Conservation (phyloP, 2,797 vertebrate genomes). For the Graptemys geographica region DNA sequence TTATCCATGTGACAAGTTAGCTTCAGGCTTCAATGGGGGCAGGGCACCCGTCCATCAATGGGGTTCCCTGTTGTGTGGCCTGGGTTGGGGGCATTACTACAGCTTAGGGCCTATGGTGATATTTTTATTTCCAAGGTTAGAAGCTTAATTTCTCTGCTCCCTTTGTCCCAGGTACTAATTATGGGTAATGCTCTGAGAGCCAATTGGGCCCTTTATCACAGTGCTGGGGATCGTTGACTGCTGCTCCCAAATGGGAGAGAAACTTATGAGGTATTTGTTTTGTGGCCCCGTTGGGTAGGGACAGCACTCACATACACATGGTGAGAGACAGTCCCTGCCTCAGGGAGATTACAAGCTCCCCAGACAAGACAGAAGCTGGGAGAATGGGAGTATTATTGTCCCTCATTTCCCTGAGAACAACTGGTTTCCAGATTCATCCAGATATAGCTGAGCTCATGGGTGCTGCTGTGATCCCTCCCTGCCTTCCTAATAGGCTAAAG, state of each 20-base stretch:
- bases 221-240: background rate
- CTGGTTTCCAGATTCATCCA: background rate
- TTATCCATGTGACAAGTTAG: background rate
- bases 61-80: background rate
- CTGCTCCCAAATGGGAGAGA: background rate
- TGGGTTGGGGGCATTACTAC: background rate
- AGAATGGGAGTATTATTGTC: background rate
- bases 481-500: background rate
- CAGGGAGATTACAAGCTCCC: background rate
- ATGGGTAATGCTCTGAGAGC: background rate
- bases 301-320: background rate
- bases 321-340: background rate
- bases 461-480: background rate
- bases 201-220: background rate
- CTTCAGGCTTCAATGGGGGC: background rate
- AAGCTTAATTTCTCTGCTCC: background rate
- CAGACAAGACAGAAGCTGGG: background rate
- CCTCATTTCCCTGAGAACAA: background rate
- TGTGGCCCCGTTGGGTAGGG: background rate
- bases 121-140: background rate
- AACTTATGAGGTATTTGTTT: background rate
- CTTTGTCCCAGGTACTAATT: background rate
- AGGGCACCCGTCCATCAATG: background rate
- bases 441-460: background rate
- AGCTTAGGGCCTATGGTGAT: background rate